Percentiles rank a stretch among this genome's conserved stretches.
Conservation (phyloP, 2,888 invertebrate genomes). For the Philereme vetulata region DNA sequence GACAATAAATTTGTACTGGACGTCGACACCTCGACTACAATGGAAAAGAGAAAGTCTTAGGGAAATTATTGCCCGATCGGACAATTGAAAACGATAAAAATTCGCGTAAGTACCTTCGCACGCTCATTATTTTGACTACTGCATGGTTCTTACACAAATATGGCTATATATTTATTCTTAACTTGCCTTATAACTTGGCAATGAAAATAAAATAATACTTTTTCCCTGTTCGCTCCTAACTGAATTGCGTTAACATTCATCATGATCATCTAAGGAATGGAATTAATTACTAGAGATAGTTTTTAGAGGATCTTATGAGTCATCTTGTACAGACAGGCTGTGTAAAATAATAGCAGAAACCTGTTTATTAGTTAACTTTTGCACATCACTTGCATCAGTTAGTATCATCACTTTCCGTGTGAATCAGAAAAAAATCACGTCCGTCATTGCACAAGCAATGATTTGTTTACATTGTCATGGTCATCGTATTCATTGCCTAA, state of each 20-base stretch:
- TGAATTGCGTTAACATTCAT: not conserved
- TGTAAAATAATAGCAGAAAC: not conserved
- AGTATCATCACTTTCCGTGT: constrained; percentile 7
- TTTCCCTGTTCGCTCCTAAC: not conserved
- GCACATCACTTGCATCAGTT: not conserved
- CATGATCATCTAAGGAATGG: not conserved
- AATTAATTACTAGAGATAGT: not conserved
- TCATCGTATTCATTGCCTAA: constrained; percentile 18
- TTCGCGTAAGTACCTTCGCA: constrained; percentile 46
- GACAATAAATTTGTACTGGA: constrained; percentile 66
- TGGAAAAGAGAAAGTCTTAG: constrained; percentile 75
- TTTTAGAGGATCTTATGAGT: not conserved
- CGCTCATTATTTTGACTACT: constrained; percentile 17
- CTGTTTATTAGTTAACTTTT: not conserved
- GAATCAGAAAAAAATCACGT: constrained; percentile 11
- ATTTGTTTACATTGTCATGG: constrained; percentile 10
- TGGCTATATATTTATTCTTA: not conserved
- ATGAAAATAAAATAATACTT: not conserved
- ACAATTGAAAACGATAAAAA: constrained; percentile 55
- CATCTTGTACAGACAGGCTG: not conserved
- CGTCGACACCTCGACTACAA: constrained; percentile 74
- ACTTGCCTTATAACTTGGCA: not conserved
- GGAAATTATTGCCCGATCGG: constrained; percentile 60
- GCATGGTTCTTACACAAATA: not conserved
- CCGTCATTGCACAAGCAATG: constrained; percentile 5